Evolutionary conservation across 2,888 invertebrate species (phyloP).

Genomic region (Phortica magna): DNA sequence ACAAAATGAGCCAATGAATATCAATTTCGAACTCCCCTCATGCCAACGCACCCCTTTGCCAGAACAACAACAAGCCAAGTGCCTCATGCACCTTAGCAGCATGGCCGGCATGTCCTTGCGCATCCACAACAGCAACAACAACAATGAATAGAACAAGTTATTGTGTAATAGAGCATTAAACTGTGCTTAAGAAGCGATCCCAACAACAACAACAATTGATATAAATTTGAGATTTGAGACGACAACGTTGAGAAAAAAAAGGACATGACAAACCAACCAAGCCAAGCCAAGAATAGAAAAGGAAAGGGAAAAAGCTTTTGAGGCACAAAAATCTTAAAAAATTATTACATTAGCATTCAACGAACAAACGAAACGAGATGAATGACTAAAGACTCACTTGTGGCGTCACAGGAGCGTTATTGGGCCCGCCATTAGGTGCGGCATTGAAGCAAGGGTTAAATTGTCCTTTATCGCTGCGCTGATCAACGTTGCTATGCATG

Average conservation of each 20-base stretch:
- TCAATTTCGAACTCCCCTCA: no score
- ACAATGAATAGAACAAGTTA: constrained; percentile 19
- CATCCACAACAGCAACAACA: not conserved
- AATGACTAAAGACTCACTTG: not conserved
- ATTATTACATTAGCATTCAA: constrained; percentile 42
- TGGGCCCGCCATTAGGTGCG: no score
- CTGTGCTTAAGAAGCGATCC: constrained; percentile 9
- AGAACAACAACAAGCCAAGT: no score
- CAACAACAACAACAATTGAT: constrained; percentile 18
- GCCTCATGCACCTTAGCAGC: no score
- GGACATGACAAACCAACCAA: not conserved
- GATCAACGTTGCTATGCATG: no score
- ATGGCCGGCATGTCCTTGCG: not conserved
- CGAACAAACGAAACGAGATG: constrained; percentile 9
- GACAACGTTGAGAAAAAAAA: not conserved
- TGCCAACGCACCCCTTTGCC: no score
- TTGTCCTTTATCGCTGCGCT: no score
- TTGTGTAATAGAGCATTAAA: constrained; percentile 44
- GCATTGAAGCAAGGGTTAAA: no score
- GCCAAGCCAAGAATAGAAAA: not conserved
- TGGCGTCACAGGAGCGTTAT: no score
- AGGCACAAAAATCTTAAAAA: constrained; percentile 30
- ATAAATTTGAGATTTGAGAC: not conserved
- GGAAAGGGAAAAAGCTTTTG: constrained; percentile 18
- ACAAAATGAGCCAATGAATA: no score